Percentiles rank a stretch among this genome's conserved stretches.
Evolutionary conservation across 2,113 vertebrate genomes (phyloP).

Genomic region (Lepus timidus): DNA sequence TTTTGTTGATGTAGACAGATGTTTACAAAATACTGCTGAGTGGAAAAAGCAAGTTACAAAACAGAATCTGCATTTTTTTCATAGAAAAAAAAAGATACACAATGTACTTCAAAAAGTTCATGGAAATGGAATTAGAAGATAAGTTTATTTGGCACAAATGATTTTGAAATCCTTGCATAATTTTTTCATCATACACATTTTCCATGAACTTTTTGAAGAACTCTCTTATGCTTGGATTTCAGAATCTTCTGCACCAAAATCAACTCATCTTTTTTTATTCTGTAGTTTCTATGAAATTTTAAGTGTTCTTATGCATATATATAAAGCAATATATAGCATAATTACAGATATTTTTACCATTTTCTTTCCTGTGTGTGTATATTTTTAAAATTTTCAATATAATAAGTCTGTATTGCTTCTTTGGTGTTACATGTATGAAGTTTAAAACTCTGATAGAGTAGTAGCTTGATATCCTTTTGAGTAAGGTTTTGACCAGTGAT

Average conservation of each 20-base stretch:
- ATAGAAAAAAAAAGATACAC: not conserved
- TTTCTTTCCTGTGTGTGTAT: not conserved
- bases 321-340: constrained; percentile 18
- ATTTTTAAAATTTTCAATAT: not conserved
- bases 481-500: not conserved
- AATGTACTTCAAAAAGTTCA: too few relatives aligned
- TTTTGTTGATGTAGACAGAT: constrained; percentile 56
- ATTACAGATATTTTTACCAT: constrained; percentile 21
- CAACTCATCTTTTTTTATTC: too few relatives aligned
- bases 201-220: too few relatives aligned
- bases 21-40: not conserved
- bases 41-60: constrained; percentile 35
- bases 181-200: too few relatives aligned
- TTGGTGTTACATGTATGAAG: not conserved
- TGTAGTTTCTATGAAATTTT: too few relatives aligned
- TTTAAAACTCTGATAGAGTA: constrained; percentile 27
- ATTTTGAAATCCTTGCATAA: too few relatives aligned
- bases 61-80: constrained; percentile 14
- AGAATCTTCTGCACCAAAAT: too few relatives aligned
- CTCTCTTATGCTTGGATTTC: too few relatives aligned
- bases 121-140: too few relatives aligned
- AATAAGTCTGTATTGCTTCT: not conserved
- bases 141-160: too few relatives aligned
- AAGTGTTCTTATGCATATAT: not conserved
- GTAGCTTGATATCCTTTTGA: not conserved